phyloP scores from a whole-genome alignment of 2,113 vertebrate genomes.

The Pontoporia blainvillei region DNA sequence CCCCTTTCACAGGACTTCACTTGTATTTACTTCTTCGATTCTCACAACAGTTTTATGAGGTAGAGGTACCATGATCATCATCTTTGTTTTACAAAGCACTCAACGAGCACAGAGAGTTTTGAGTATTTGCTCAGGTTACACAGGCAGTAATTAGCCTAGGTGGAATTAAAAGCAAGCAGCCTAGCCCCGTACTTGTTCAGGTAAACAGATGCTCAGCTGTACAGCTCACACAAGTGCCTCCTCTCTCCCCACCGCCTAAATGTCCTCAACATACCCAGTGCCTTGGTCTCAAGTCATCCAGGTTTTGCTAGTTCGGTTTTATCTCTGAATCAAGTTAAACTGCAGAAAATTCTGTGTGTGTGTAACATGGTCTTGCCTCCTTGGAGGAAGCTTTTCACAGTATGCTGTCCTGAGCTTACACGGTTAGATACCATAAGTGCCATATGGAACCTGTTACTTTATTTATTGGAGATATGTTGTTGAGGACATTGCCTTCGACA shows the following conservation, averaged over 20 bases:
- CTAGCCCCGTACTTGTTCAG: background rate
- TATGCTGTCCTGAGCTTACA: background rate
- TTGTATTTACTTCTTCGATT: background rate
- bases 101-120: background rate
- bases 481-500: background rate
- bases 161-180: background rate
- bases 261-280: background rate
- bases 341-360: background rate
- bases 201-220: background rate
- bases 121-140: background rate
- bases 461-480: background rate
- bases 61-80: background rate
- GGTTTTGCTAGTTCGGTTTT: background rate
- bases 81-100: background rate
- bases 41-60: background rate
- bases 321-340: background rate
- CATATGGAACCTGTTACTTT: slow-evolving; percentile 9
- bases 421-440: background rate
- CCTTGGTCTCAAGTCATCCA: background rate
- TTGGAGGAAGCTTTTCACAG: background rate
- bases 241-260: fast-evolving
- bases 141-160: background rate
- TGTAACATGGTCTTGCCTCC: background rate
- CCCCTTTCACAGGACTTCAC: background rate
- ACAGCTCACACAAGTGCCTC: too few relatives aligned